phyloP scores from a whole-genome alignment of 2,113 vertebrate species.

The Lepus europaeus region DNA sequence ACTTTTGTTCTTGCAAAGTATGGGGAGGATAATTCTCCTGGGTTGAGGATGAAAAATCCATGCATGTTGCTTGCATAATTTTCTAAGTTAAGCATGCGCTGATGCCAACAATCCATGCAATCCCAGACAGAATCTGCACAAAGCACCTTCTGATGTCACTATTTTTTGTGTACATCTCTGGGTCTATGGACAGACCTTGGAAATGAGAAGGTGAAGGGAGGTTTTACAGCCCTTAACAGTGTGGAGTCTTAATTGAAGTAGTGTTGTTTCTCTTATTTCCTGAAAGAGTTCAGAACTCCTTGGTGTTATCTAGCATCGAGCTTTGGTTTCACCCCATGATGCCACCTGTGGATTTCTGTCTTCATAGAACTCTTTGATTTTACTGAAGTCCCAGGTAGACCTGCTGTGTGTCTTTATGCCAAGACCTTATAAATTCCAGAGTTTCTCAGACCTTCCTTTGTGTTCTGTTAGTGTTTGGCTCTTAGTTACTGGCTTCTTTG shows the following conservation, averaged over 20 bases:
- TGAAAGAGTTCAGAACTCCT: background rate
- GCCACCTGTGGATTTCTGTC: background rate
- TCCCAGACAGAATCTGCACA: background rate
- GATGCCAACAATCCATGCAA: background rate
- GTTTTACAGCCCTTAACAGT: background rate
- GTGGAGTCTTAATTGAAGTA: background rate
- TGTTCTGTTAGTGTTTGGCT: conserved; percentile 5
- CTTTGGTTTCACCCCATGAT: conserved; percentile 1
- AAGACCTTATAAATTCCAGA: background rate
- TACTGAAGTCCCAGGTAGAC: background rate
- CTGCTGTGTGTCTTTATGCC: background rate
- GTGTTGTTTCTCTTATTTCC: background rate
- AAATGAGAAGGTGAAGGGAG: background rate
- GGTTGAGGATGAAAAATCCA: background rate
- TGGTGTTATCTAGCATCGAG: background rate
- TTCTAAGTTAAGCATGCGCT: conserved; percentile 5
- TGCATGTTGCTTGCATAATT: background rate
- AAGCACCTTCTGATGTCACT: background rate
- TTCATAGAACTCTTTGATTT: conserved; percentile 30
- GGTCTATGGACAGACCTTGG: background rate
- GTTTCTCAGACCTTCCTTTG: conserved; percentile 21
- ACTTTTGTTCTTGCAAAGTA: background rate
- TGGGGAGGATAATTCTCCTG: background rate
- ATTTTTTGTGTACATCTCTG: background rate
- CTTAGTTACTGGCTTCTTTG: background rate